A percentile compares a stretch with the other conserved stretches of the same genome.
Conservation (phyloP, 30 jellyfish, hydroid and myxozoan genomes). For the Pseudorhiza aurosa region DNA sequence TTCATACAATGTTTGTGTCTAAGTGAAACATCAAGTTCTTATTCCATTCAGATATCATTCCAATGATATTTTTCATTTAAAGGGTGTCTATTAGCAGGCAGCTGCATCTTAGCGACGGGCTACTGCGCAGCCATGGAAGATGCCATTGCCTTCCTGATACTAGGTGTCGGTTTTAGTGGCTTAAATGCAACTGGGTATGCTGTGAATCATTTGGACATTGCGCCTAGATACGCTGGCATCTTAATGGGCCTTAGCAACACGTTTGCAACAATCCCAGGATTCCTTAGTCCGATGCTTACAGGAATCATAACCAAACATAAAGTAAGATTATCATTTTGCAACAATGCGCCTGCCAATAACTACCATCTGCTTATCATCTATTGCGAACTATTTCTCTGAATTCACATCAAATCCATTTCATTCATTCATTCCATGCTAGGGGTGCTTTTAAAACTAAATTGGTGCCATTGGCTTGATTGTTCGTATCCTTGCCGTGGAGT, state of each 20-base stretch:
- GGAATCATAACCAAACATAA: constrained; percentile 76
- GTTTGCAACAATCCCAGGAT: constrained; percentile 94
- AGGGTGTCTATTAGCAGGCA: constrained; percentile 93
- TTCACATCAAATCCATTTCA: too few relatives aligned
- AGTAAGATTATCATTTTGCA: too few relatives aligned
- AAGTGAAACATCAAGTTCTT: not conserved
- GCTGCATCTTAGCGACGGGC: constrained; percentile 84
- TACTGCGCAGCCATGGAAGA: constrained; percentile 84
- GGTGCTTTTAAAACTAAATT: too few relatives aligned
- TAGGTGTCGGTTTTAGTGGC: constrained; percentile 96
- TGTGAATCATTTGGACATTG: constrained; percentile 88
- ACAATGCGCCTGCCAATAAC: too few relatives aligned
- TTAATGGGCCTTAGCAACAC: constrained; percentile 92
- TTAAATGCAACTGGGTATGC: constrained; percentile 95
- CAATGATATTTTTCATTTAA: not conserved
- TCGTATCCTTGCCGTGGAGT: too few relatives aligned
- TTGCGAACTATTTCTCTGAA: too few relatives aligned
- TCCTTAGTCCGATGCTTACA: constrained; percentile 92
- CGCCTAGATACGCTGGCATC: constrained; percentile 94
- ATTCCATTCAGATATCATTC: too few relatives aligned
- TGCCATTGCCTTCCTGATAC: constrained; percentile 85
- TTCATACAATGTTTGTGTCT: too few relatives aligned
- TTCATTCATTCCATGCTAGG: too few relatives aligned
- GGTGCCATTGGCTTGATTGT: too few relatives aligned
- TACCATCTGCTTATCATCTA: too few relatives aligned